Conservation (phyloP, 2,797 vertebrate genomes). For the Enoplosus armatus region DNA sequence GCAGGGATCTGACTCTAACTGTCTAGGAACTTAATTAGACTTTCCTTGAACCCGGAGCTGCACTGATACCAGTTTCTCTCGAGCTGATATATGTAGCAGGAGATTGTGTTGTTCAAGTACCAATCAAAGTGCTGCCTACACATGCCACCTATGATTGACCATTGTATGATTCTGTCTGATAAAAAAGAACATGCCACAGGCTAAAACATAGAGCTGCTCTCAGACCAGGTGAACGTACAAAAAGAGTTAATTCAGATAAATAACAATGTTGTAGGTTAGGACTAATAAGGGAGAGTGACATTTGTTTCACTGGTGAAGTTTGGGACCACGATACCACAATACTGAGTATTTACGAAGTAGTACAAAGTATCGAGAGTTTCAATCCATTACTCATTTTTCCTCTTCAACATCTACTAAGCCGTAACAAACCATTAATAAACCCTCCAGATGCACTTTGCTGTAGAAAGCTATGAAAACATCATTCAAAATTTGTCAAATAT, state of each 20-base stretch:
- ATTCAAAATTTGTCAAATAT: background rate
- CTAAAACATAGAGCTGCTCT: background rate
- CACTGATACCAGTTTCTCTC: constrained; percentile 19
- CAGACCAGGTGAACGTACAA: background rate
- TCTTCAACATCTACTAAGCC: background rate
- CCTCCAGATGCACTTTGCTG: constrained; percentile 6
- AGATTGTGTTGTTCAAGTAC: background rate
- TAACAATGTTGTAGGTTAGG: background rate
- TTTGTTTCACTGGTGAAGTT: background rate
- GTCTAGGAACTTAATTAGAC: constrained; percentile 69
- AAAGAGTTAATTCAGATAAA: background rate
- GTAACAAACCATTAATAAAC: background rate
- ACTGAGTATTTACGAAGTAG: background rate
- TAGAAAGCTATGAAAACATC: background rate
- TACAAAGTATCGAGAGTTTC: background rate
- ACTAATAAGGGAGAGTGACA: background rate
- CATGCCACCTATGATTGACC: too few relatives aligned
- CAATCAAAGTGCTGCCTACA: background rate
- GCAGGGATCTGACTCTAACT: constrained; percentile 44
- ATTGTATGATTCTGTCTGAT: background rate
- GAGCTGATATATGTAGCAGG: constrained; percentile 24
- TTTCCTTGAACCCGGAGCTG: constrained; percentile 53
- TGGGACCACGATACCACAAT: background rate
- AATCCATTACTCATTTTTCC: background rate
- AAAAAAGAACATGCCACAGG: background rate